phyloP scores from a whole-genome alignment of 2,797 vertebrate genomes.

The Gorsachius magnificus region DNA sequence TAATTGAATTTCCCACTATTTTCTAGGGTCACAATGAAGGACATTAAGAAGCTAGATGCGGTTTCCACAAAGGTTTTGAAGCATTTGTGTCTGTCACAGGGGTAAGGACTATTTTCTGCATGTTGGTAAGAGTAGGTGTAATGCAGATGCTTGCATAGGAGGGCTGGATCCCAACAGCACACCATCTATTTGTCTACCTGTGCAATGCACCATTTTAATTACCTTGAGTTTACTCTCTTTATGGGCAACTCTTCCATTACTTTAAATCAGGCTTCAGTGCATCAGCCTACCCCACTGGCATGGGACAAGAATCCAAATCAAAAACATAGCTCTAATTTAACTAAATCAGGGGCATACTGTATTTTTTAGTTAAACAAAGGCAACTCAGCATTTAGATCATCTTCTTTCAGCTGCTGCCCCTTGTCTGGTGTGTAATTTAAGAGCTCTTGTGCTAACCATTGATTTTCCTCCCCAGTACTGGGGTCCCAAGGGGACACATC shows the following conservation, averaged over 20 bases:
- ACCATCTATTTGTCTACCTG: background rate
- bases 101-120: background rate
- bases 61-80: background rate
- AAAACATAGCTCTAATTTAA: background rate
- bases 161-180: background rate
- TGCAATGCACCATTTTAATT: background rate
- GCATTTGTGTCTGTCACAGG: background rate
- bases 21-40: background rate
- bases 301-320: background rate
- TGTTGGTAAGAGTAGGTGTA: background rate
- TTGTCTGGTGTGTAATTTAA: constrained; percentile 22
- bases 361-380: constrained; percentile 30
- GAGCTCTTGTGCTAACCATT: constrained; percentile 14
- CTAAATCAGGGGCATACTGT: background rate
- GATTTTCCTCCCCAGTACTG: constrained; percentile 20
- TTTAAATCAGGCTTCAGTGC: background rate
- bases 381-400: background rate
- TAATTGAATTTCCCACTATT: background rate
- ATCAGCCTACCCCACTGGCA: accelerated
- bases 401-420: background rate
- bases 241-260: background rate
- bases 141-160: background rate
- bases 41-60: background rate
- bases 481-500: constrained; percentile 7
- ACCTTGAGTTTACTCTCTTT: background rate